Base-by-base conservation (phyloP, 1,140 invertebrate genomes). In the Acyrthosiphon pisum region DNA sequence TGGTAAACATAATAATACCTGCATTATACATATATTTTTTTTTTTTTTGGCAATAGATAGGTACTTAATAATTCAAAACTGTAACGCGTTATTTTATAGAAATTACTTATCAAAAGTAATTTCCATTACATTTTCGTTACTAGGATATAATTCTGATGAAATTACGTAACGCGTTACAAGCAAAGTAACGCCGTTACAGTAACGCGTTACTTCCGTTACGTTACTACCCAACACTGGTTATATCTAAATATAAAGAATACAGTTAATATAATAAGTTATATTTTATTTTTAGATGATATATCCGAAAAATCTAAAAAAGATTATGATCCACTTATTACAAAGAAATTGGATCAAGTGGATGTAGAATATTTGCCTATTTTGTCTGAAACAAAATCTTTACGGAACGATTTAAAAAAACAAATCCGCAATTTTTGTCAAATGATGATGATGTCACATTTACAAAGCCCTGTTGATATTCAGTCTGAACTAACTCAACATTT, bases 271-370 rank as follows among this genome's bases (percentile, higher is more conserved):
- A 87, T 44, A 20, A 20, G 48, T 87, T 46, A 87, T 46, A 46
- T 93, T 88, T 48, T n/a, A n/a, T 53, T 84, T 76, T 92, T 93
- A 50, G 87, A 93, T 81, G 68, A 94, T 90, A 94, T 94, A 91
- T 93, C 94, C 89, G 81, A 41, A 50, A 93, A 93, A 83, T 20
- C 35, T 30, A 84, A 93, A 86, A 93, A 93, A 53, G 81, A 93
- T 86, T 84, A 86, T 84, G 91, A 93, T 86, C 91, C 91, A 53
- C 1, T 93, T 56, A 93, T 93, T 18, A 6, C 81, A 44, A 93
- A 93, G n/a, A 93, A 93, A 86, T 53, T 93, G 20, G 91, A 93
- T 11, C 91, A 93, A 93, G 44, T 93, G 9, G 91, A 93, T 84
- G 1, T 11, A 56, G 91, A 93, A 93, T 93, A 93, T 93, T 56